Percentiles rank a stretch among this genome's conserved stretches.
Evolutionary conservation across 2,113 vertebrate species (phyloP).

Genomic region (Rhadina sibilatrix): DNA sequence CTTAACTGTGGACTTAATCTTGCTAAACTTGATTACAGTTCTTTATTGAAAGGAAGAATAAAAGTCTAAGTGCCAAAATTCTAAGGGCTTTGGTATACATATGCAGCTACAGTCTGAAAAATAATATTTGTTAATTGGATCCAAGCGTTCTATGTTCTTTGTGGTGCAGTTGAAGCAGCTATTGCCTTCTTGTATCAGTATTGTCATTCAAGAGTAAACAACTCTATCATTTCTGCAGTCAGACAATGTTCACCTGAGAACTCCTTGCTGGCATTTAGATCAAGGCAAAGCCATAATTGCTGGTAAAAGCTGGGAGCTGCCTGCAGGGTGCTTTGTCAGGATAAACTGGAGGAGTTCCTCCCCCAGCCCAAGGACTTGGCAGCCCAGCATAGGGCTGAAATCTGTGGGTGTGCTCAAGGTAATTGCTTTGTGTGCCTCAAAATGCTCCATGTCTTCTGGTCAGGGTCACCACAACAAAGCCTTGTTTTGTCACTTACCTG

Average conservation of each 20-base stretch:
- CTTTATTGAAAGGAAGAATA: neutral
- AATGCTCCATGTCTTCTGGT: neutral
- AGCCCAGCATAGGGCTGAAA: neutral
- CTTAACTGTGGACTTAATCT: neutral
- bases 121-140: neutral
- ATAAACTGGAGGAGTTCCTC: neutral
- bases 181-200: neutral
- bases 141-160: neutral
- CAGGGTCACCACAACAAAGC: neutral
- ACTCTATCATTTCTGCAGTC: neutral
- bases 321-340: neutral
- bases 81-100: neutral
- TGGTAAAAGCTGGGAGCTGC: neutral
- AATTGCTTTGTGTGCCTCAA: neutral
- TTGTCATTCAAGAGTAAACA: neutral
- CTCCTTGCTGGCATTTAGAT: neutral
- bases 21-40: neutral
- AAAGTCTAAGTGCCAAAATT: neutral
- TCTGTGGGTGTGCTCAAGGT: fast-evolving
- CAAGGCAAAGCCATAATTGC: neutral
- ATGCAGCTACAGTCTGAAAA: neutral
- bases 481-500: neutral
- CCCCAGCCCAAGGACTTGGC: neutral
- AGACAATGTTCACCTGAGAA: neutral
- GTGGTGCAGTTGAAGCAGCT: neutral